Percentiles rank a stretch among this genome's conserved stretches.
phyloP scores from a whole-genome alignment of 2,888 invertebrate genomes.

The Diarsia mendica region DNA sequence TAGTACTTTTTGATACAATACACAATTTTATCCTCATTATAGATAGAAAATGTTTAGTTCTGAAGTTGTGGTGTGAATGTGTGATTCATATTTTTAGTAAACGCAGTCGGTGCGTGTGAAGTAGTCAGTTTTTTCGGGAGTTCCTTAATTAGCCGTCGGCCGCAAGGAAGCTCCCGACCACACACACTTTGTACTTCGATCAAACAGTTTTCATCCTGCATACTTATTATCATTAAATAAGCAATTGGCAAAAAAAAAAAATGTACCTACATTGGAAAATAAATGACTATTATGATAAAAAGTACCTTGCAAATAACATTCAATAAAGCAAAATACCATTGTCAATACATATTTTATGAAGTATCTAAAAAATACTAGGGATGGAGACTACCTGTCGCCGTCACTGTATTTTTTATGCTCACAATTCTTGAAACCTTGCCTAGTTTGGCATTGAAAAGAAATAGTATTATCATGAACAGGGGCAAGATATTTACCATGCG shows the following conservation, averaged over 20 bases:
- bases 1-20: not conserved
- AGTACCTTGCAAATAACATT: too few species aligned
- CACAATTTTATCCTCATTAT: not conserved
- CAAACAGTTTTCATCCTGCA: constrained; percentile 66
- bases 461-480: not conserved
- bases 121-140: constrained; percentile 72
- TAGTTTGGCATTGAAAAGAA: not conserved
- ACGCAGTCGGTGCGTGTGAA: constrained; percentile 65
- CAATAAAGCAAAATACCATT: not conserved
- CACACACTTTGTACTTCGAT: constrained; percentile 74
- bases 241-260: too few species aligned
- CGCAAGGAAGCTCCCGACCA: constrained; percentile 81
- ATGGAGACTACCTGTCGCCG: not conserved
- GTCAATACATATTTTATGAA: not conserved
- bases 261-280: too few species aligned
- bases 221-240: not conserved
- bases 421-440: not conserved
- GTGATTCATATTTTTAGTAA: constrained; percentile 33
- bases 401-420: not conserved
- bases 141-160: constrained; percentile 78
- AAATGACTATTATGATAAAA: too few species aligned
- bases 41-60: constrained; percentile 5
- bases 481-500: not conserved
- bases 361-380: not conserved
- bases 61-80: constrained; percentile 39